Percentiles rank a stretch among this genome's conserved stretches.
These are phyloP conservation scores for Corythucha ciliata DNA, from an alignment of 2,888 invertebrate species.

Conservation along the genomic window DNA sequence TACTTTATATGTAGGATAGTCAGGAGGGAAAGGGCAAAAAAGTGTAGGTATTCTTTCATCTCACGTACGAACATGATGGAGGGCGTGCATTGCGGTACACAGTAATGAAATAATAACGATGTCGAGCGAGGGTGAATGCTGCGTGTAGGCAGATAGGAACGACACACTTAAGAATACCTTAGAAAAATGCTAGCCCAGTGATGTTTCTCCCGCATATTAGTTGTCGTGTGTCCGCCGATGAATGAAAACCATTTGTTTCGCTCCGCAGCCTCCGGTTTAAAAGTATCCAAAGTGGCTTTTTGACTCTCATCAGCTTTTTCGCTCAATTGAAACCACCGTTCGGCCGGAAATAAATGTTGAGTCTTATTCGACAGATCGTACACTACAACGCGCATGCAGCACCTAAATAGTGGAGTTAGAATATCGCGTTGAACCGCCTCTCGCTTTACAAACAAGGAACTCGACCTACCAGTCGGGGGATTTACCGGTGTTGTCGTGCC, in stretches of 20 bases:
- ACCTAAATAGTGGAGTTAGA: neutral
- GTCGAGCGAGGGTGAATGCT: too few relatives aligned
- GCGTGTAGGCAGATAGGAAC: too few relatives aligned
- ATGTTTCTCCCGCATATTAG: neutral
- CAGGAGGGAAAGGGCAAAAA: too few relatives aligned
- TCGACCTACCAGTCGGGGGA: conserved; percentile 3
- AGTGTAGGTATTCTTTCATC: too few relatives aligned
- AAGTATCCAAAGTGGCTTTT: too few relatives aligned
- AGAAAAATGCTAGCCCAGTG: conserved; percentile 2
- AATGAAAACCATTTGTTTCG: neutral
- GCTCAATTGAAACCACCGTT: neutral
- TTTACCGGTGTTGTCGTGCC: conserved; percentile 2
- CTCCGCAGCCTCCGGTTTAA: too few relatives aligned
- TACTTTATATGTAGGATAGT: too few relatives aligned
- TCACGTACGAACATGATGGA: too few relatives aligned
- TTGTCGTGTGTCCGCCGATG: neutral
- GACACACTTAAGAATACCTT: conserved; percentile 1
- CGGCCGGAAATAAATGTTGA: neutral
- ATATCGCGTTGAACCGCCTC: too few relatives aligned
- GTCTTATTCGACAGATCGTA: conserved; percentile 2
- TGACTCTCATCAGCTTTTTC: neutral
- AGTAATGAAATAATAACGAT: too few relatives aligned
- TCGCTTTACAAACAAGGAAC: too few relatives aligned
- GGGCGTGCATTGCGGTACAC: too few relatives aligned
- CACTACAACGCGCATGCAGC: neutral